Base-by-base conservation (phyloP, 2,888 invertebrate species). In the Buathra laborator region DNA sequence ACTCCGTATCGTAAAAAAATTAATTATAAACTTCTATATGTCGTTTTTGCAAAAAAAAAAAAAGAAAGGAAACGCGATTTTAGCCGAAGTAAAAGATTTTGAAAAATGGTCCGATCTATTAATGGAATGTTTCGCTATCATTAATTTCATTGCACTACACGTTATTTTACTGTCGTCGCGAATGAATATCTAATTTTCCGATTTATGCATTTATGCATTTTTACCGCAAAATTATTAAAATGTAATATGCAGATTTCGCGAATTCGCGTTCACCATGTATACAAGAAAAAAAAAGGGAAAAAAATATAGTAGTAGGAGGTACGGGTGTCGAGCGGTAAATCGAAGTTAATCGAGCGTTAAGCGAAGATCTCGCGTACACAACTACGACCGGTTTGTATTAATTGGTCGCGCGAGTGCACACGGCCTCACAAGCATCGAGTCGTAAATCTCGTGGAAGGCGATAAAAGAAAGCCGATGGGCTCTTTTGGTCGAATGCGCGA, bases 321-420 rank as follows among this genome's bases (percentile, higher is more conserved):
- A 46, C 16, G 46, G 16, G 51, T 72, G 56, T 66, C 53, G 29
- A 75, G 79, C 79, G 70, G 75, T 79, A 79, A 83, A 83, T 79
- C 80, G 76, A 72, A 80, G 76, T 84, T 81, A 81, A 84, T 84
- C 84, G 84, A 84, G 84, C 80, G 80, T 76, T 68, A 68, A 84
- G 81, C 71, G 76, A 76, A 51, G 80, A 84, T 84, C 71, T 77
- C 72, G 71, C 79, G 70, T 79, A 66, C 75, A 75, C 62, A 37
- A 37, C 24, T 56, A 59, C 84, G 77, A 81, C 84, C 84, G 84
- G 84, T 84, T 77, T 37, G 84, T 84, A 84, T 84, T 84, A 84
- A 84, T 84, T 84, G 84, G 75, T 81, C 71, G 84, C 77, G 80
- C 66, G 77, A 72, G 67, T 48, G 72, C 62, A 51, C 72, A 62